phyloP scores from a whole-genome alignment of 2,797 vertebrate genomes.

The Myotis myotis region DNA sequence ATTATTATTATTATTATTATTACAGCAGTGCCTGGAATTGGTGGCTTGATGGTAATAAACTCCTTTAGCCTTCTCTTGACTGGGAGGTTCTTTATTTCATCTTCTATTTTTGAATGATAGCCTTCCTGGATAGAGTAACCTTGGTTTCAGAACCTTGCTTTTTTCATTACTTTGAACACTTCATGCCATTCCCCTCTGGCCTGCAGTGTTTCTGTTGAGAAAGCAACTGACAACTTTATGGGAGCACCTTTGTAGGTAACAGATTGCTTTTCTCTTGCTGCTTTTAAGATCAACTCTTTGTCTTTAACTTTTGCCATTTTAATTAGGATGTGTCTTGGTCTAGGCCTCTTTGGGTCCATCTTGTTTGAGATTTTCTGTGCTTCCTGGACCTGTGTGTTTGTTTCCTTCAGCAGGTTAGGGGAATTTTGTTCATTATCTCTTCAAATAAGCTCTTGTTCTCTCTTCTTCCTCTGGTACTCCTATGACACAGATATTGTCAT shows the following conservation, averaged over 20 bases:
- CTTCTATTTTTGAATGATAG: background rate
- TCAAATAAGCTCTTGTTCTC: background rate
- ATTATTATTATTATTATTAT: too few species aligned
- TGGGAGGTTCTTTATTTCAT: background rate
- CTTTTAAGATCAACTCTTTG: background rate
- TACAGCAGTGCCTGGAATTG: too few species aligned
- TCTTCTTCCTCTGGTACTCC: background rate
- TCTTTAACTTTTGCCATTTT: background rate
- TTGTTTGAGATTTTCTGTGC: background rate
- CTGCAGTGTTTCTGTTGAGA: background rate
- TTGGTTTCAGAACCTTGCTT: background rate
- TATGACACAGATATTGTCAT: background rate
- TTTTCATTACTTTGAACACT: background rate
- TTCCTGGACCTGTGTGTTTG: background rate
- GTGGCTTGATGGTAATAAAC: background rate
- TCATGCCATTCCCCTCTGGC: background rate
- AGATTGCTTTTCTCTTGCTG: background rate
- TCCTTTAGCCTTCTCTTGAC: background rate
- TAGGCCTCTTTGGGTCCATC: background rate
- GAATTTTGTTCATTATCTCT: background rate
- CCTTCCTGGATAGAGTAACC: background rate
- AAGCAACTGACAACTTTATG: background rate
- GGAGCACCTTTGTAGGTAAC: background rate
- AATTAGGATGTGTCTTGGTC: background rate
- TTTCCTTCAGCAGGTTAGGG: background rate